Conservation (phyloP, 2,888 invertebrate genomes). For the Drosophila rubida region DNA sequence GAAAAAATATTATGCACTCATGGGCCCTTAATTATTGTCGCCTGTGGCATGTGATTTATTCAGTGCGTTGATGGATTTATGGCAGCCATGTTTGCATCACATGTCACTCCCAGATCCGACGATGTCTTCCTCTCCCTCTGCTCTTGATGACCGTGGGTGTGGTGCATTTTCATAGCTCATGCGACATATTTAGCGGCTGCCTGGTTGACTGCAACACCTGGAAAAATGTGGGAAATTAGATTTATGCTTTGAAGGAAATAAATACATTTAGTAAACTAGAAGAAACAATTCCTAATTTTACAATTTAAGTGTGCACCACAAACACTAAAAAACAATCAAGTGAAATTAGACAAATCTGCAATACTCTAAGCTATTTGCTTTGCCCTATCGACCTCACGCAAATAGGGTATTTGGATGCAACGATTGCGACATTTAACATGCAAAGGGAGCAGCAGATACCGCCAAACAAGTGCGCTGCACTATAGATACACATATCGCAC, state of each 20-base stretch:
- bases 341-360: too few relatives aligned
- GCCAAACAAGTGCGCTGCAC: constrained; percentile 25
- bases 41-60: constrained; percentile 66
- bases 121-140: constrained; percentile 6
- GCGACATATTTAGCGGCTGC: constrained; percentile 33
- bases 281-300: too few relatives aligned
- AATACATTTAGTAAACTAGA: too few relatives aligned
- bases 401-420: background rate
- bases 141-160: constrained; percentile 51
- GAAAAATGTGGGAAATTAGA: constrained; percentile 62
- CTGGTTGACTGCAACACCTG: constrained; percentile 66
- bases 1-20: constrained; percentile 40
- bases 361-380: too few relatives aligned
- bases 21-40: constrained; percentile 67
- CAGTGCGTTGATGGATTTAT: constrained; percentile 74
- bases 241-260: too few relatives aligned
- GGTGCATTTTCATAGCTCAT: constrained; percentile 64
- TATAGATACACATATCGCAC: background rate
- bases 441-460: background rate
- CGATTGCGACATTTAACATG: constrained; percentile 3
- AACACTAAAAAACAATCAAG: too few relatives aligned
- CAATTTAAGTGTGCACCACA: too few relatives aligned
- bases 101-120: constrained; percentile 25
- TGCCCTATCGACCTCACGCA: background rate
- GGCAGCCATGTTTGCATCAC: constrained; percentile 65